A percentile compares a stretch with the other conserved stretches of the same genome.
Conservation (phyloP, 1,140 invertebrate genomes). For the Drosophila ficusphila region DNA sequence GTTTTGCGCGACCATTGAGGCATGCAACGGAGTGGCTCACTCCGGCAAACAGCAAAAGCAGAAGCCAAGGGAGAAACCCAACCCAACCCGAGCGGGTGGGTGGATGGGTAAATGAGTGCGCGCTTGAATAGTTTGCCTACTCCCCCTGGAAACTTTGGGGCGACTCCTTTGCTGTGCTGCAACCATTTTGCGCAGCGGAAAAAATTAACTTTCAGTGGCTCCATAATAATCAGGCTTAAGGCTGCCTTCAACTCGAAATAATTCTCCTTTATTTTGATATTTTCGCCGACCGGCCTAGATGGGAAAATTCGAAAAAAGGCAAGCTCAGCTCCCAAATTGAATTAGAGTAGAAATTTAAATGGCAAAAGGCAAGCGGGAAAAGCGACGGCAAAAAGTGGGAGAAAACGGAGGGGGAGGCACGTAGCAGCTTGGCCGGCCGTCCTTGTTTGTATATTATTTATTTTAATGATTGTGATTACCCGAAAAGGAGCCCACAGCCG, state of each 20-base stretch:
- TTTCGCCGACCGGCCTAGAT: slow-evolving; percentile 33
- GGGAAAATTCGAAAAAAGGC: slow-evolving; percentile 50
- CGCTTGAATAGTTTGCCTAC: slow-evolving; percentile 70
- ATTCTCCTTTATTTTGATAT: slow-evolving; percentile 41
- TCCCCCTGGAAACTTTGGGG: slow-evolving; percentile 14
- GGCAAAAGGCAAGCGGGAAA: slow-evolving; percentile 23
- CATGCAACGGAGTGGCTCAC: slow-evolving; percentile 76
- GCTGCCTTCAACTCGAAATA: slow-evolving; percentile 49
- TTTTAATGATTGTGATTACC: slow-evolving; percentile 70
- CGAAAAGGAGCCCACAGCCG: slow-evolving; percentile 33
- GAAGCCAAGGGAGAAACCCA: no score
- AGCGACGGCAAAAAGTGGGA: neutral
- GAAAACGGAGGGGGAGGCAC: neutral
- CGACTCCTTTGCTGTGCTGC: slow-evolving; percentile 1
- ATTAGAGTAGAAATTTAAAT: slow-evolving; percentile 79
- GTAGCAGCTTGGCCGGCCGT: slow-evolving; percentile 9
- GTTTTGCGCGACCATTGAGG: slow-evolving; percentile 77
- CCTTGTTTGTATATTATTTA: slow-evolving; percentile 67
- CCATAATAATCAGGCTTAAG: slow-evolving; percentile 71
- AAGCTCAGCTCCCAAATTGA: slow-evolving; percentile 74
- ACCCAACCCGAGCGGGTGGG: slow-evolving; percentile 6
- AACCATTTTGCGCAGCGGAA: slow-evolving; percentile 21
- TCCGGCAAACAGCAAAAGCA: slow-evolving; percentile 40
- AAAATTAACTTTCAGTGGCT: slow-evolving; percentile 49
- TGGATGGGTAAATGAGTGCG: slow-evolving; percentile 59